Evolutionary conservation across 2,113 vertebrate genomes (phyloP).

Genomic region (Cynocephalus volans): DNA sequence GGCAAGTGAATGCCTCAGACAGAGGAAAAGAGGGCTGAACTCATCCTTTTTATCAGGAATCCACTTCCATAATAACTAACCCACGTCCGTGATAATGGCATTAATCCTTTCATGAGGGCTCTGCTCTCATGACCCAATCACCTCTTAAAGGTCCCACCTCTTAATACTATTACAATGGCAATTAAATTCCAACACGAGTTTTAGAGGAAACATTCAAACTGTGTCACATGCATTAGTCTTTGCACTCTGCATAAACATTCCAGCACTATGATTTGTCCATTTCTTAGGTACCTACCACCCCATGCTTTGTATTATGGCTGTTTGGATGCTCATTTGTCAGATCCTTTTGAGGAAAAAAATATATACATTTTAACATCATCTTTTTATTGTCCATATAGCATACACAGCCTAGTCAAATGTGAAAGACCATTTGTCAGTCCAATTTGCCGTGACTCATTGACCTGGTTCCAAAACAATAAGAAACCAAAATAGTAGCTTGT

Average conservation of each 20-base stretch:
- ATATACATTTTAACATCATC: not conserved
- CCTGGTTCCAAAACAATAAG: not conserved
- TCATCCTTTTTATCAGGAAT: too few species aligned
- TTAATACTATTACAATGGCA: too few species aligned
- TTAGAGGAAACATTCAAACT: too few species aligned
- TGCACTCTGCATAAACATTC: not conserved
- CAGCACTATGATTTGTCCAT: conserved; percentile 37
- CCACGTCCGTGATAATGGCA: too few species aligned
- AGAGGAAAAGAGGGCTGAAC: too few species aligned
- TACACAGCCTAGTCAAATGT: conserved; percentile 25
- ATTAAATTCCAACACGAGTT: too few species aligned
- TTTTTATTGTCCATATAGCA: not conserved
- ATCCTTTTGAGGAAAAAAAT: not conserved
- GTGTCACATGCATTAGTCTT: not conserved
- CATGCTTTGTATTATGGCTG: not conserved
- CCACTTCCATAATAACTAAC: too few species aligned
- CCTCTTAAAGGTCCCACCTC: too few species aligned
- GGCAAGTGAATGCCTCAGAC: too few species aligned
- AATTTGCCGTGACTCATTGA: conserved; percentile 32
- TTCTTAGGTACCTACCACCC: not conserved
- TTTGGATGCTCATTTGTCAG: not conserved
- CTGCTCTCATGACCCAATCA: too few species aligned
- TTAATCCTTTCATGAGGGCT: too few species aligned
- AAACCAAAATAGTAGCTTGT: not conserved
- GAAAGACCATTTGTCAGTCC: conserved; percentile 20